Base-by-base conservation (phyloP, 2,113 vertebrate species). In the Takifugu bimaculatus region DNA sequence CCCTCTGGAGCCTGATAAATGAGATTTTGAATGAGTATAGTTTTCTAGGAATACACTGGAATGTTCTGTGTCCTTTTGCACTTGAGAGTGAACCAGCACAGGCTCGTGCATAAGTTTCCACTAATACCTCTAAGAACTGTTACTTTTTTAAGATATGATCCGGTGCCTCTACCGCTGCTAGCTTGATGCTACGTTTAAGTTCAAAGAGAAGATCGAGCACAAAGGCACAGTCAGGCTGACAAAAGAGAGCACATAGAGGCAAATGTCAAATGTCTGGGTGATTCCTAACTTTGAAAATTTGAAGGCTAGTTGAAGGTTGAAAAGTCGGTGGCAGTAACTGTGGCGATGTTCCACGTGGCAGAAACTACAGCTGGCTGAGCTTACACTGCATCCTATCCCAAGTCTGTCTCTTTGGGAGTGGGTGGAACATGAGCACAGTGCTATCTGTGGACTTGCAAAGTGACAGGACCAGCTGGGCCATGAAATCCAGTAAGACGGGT, bases 391-490 rank as follows among this genome's bases (percentile, higher is more conserved):
- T 73, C 70, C 78, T 72, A 74, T 65, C 77, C 54, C 56, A 32
- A 2, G 47, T 26, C 32, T 54, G 4, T 28, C 57, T 65, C 56
- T 65, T 45, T 60, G 27, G 54, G 6, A 50, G 77, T 74, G 84
- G 82, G 86, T 68, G 82, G 82, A 54, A 28, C 52, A 54, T 51
- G 57, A 63, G 56, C 57, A 25, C 29, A 25, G 78, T 61, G 74
- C 80, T 91, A 88, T 82, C 80, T 91, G 92, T 89, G 89, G 82
- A 82, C 78, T 81, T 90, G 89, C 13, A 73, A 93, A 95, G 81
- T 93, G 94, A 94, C 94, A 93, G 93, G 71, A 85, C 90, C 94
- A 97, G 94, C 93, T 95, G 94, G 79, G 71, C 26, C 72, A 66
- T 90, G 89, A 90, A 74, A 87, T 85, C 87, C 87, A 77, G 78